Percentiles rank a stretch among this genome's conserved stretches.
Conservation (phyloP, 2,113 vertebrate genomes). For the Choloepus hoffmanni region DNA sequence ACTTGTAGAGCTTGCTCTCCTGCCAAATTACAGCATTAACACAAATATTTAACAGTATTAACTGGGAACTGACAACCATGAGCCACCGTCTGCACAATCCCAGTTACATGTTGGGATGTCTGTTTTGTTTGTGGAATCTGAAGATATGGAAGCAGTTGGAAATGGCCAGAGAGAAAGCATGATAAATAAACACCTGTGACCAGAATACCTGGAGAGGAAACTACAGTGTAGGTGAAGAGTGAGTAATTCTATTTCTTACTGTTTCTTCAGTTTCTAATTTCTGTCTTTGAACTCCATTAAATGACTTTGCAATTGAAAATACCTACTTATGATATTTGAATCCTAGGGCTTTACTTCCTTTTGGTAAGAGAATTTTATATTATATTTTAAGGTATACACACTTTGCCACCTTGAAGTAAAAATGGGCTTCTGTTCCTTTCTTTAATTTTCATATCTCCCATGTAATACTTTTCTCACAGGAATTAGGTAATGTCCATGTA, state of each 20-base stretch:
- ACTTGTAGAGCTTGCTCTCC: not conserved
- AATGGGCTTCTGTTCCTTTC: not conserved
- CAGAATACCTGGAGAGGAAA: slow-evolving; percentile 4
- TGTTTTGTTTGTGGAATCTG: not conserved
- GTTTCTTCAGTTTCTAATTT: slow-evolving; percentile 2
- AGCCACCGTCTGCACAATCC: not conserved
- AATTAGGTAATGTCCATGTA: not conserved
- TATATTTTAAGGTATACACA: not conserved
- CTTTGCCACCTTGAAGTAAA: slow-evolving; percentile 32
- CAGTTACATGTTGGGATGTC: not conserved
- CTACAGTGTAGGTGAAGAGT: not conserved
- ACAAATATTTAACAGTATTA: not conserved
- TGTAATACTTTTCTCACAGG: not conserved
- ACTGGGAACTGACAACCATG: not conserved
- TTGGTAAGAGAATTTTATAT: not conserved
- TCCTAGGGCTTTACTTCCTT: not conserved
- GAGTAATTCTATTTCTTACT: not conserved
- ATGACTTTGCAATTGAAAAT: slow-evolving; percentile 28
- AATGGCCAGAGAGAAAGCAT: not conserved
- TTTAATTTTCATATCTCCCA: not conserved
- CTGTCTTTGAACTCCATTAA: slow-evolving; percentile 9
- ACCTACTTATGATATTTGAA: not conserved
- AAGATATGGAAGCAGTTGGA: not conserved
- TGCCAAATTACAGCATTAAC: not conserved
- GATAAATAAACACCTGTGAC: slow-evolving; percentile 12